These are phyloP conservation scores for Drosophila anceps DNA, from an alignment of 2,888 invertebrate species.

Conservation along the genomic window DNA sequence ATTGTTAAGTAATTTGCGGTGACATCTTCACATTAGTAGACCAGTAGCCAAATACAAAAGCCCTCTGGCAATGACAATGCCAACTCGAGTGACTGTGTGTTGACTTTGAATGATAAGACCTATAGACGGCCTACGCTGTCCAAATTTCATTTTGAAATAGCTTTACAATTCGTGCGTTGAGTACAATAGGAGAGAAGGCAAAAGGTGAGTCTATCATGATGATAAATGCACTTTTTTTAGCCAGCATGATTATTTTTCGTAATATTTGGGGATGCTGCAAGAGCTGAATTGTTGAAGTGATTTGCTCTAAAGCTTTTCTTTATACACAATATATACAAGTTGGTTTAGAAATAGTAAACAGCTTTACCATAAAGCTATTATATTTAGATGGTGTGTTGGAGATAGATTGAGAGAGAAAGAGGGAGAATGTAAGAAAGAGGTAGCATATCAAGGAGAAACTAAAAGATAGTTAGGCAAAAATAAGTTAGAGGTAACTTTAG, in stretches of 20 bases:
- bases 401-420: not conserved
- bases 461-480: too few relatives aligned
- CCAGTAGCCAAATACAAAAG: slow-evolving; percentile 30
- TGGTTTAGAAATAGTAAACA: not conserved
- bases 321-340: not conserved
- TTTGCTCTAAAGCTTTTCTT: not conserved
- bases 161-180: slow-evolving; percentile 23
- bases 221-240: slow-evolving; percentile 15
- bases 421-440: not conserved
- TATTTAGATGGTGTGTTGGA: not conserved
- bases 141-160: slow-evolving; percentile 29
- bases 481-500: too few relatives aligned
- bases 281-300: not conserved
- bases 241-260: not conserved
- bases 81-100: slow-evolving; percentile 23
- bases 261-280: slow-evolving; percentile 1
- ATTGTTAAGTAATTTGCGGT: slow-evolving; percentile 47
- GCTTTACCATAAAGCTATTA: not conserved
- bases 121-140: slow-evolving; percentile 22
- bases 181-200: slow-evolving; percentile 29
- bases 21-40: slow-evolving; percentile 49
- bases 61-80: slow-evolving; percentile 21
- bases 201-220: slow-evolving; percentile 14
- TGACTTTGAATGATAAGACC: slow-evolving; percentile 50
- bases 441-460: too few relatives aligned